A percentile compares a stretch with the other conserved stretches of the same genome.
These are phyloP conservation scores for Rana temporaria DNA, from an alignment of 2,113 vertebrate genomes.

Conservation along the genomic window DNA sequence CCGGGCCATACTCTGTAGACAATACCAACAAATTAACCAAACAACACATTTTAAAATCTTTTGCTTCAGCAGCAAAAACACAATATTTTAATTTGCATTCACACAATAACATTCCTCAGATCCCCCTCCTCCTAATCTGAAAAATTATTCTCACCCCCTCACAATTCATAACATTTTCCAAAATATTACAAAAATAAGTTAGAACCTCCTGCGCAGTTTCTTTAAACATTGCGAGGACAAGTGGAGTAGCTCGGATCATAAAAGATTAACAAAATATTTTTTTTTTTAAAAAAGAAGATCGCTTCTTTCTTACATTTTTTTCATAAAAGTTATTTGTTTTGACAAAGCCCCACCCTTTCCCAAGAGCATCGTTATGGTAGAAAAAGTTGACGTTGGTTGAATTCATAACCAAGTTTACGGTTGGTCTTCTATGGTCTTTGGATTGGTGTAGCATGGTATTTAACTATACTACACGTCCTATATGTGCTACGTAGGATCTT, in stretches of 20 bases:
- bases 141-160: not conserved
- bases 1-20: too few species aligned
- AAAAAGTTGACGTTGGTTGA: too few species aligned
- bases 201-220: constrained; percentile 16
- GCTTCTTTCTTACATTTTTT: not conserved
- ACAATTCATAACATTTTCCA: constrained; percentile 31
- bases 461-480: too few species aligned
- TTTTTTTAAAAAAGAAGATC: not conserved
- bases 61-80: constrained; percentile 32
- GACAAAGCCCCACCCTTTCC: too few species aligned
- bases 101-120: constrained; percentile 37
- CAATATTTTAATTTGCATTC: constrained; percentile 52
- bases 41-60: constrained; percentile 13
- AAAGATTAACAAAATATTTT: not conserved
- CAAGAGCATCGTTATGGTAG: too few species aligned
- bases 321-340: too few species aligned
- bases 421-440: not conserved
- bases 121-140: not conserved
- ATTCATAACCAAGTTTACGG: too few species aligned
- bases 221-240: constrained; percentile 33
- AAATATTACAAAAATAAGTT: constrained; percentile 57
- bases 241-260: not conserved
- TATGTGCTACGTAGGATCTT: not conserved
- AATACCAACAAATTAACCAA: not conserved
- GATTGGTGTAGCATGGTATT: not conserved